phyloP scores from a whole-genome alignment of 2,888 invertebrate genomes.

The Chymomyza procnemis region DNA sequence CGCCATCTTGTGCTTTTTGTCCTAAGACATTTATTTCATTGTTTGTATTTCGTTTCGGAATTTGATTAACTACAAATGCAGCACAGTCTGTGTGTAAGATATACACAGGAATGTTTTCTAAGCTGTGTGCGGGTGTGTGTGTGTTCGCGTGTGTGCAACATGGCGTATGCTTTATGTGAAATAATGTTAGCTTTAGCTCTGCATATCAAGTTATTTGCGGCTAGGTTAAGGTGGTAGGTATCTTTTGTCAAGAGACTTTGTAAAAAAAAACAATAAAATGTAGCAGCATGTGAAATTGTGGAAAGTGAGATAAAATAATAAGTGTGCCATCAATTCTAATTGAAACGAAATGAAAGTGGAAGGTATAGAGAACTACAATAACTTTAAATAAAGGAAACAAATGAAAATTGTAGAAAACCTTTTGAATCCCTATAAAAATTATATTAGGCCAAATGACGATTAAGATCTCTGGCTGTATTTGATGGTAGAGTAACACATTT shows the following conservation, averaged over 20 bases:
- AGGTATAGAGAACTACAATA: no score
- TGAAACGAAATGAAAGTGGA: no score
- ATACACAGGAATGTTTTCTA: not conserved
- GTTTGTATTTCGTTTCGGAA: slow-evolving; percentile 46
- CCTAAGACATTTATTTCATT: slow-evolving; percentile 44
- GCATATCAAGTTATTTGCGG: slow-evolving; percentile 23
- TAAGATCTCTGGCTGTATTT: no score
- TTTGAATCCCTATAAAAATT: no score
- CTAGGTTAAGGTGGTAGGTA: not conserved
- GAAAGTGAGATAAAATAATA: not conserved
- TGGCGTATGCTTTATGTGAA: slow-evolving; percentile 43
- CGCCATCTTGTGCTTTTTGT: slow-evolving; percentile 24
- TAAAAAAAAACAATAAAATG: not conserved
- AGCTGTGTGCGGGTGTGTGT: not conserved
- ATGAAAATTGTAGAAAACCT: no score
- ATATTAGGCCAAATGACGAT: no score
- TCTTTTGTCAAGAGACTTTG: not conserved
- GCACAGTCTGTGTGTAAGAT: not conserved
- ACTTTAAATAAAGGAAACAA: no score
- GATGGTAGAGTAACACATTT: no score
- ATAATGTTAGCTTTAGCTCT: slow-evolving; percentile 19
- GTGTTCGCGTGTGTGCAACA: slow-evolving; percentile 26
- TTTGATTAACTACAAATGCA: slow-evolving; percentile 48
- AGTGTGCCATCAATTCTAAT: not conserved
- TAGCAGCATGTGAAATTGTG: not conserved